Conservation (phyloP, 2,888 invertebrate species). For the Toxonevra muliebris region DNA sequence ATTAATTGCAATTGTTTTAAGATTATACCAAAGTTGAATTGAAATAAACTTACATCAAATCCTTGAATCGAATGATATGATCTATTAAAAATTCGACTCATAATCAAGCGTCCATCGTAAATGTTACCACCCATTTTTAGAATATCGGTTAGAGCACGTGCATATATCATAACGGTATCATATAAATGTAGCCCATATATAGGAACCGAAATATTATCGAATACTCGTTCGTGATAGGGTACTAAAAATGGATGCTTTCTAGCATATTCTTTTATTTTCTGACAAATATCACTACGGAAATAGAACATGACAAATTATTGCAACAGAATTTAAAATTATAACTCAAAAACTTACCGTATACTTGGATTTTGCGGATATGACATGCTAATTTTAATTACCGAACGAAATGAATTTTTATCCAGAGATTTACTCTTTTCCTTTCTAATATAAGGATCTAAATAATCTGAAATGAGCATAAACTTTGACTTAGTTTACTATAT, state of each 20-base stretch:
- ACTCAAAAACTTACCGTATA: conserved; percentile 70
- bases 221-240: conserved; percentile 79
- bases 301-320: conserved; percentile 28
- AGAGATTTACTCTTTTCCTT: conserved; percentile 67
- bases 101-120: conserved; percentile 79
- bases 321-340: conserved; percentile 48
- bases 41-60: conserved; percentile 72
- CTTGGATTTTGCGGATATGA: conserved; percentile 79
- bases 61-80: conserved; percentile 82
- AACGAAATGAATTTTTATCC: conserved; percentile 77
- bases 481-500: neutral
- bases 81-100: conserved; percentile 79
- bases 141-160: conserved; percentile 80
- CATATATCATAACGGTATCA: conserved; percentile 89
- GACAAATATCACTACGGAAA: conserved; percentile 71
- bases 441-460: conserved; percentile 75
- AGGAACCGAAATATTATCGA: conserved; percentile 76
- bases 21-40: too few relatives aligned
- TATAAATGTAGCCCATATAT: conserved; percentile 86
- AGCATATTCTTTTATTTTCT: conserved; percentile 76
- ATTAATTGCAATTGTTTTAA: too few relatives aligned
- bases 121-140: conserved; percentile 74
- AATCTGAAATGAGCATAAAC: conserved; percentile 69
- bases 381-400: conserved; percentile 82
- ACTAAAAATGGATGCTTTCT: conserved; percentile 79